A percentile compares a stretch with the other conserved stretches of the same genome.
Evolutionary conservation across 2,113 vertebrate genomes (phyloP).

Genomic region (Bubo scandiacus): DNA sequence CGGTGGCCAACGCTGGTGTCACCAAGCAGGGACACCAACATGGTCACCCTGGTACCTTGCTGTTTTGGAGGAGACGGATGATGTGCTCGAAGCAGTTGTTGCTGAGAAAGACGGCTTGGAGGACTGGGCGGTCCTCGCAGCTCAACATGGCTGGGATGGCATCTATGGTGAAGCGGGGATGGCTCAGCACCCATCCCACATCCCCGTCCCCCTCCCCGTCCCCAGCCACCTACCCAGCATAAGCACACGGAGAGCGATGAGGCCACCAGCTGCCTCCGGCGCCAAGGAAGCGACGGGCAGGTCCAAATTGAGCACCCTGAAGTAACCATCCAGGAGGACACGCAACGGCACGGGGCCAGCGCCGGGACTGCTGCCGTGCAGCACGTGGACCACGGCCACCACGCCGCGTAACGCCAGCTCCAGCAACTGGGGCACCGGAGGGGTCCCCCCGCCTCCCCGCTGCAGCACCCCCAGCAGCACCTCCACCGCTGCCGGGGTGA

Average conservation of each 20-base stretch:
- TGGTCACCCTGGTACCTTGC: constrained; percentile 79
- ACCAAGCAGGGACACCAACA: neutral
- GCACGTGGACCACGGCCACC: constrained; percentile 85
- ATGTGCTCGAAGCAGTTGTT: constrained; percentile 99
- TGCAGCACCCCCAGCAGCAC: constrained; percentile 84
- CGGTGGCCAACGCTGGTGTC: neutral
- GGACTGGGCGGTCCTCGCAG: constrained; percentile 88
- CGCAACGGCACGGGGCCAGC: constrained; percentile 84
- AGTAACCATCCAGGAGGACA: constrained; percentile 86
- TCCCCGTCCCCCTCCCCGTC: accelerated
- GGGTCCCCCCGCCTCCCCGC: constrained; percentile 62
- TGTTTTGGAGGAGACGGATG: constrained; percentile 94
- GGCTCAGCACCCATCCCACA: neutral
- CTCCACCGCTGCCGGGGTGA: constrained; percentile 79
- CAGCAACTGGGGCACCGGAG: constrained; percentile 62
- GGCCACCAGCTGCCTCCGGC: constrained; percentile 32
- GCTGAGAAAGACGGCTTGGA: constrained; percentile 95
- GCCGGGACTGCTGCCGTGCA: constrained; percentile 83
- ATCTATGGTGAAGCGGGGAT: constrained; percentile 59
- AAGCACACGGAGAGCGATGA: constrained; percentile 82
- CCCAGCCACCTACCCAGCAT: constrained; percentile 85
- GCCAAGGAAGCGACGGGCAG: constrained; percentile 49
- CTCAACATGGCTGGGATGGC: constrained; percentile 92
- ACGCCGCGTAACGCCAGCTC: constrained; percentile 75
- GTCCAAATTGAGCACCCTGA: constrained; percentile 90